Conservation (phyloP, 1,140 invertebrate genomes). For the Pseudomyrmex sp. region DNA sequence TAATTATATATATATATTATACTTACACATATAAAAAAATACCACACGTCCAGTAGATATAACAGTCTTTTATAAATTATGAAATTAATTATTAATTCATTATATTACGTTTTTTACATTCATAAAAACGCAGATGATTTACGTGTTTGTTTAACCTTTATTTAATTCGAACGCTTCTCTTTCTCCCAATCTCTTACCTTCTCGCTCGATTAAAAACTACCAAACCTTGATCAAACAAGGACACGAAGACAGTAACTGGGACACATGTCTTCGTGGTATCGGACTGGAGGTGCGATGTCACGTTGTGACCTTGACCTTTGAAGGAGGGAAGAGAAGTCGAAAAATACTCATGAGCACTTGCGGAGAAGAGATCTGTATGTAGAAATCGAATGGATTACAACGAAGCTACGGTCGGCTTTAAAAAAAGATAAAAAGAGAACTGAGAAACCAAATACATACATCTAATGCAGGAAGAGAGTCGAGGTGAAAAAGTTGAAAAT, state of each 20-base stretch:
- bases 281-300: slow-evolving; percentile 26
- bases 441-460: too few species aligned
- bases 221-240: slow-evolving; percentile 21
- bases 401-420: too few species aligned
- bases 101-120: not conserved
- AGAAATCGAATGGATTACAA: not conserved
- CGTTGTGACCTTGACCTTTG: slow-evolving; percentile 59
- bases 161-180: not conserved
- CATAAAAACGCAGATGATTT: not conserved
- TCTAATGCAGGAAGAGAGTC: too few species aligned
- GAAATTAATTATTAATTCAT: too few species aligned
- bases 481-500: too few species aligned
- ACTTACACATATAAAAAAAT: too few species aligned
- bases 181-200: not conserved
- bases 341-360: slow-evolving; percentile 31
- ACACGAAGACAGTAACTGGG: slow-evolving; percentile 29
- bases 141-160: not conserved
- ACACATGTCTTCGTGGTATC: slow-evolving; percentile 34
- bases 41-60: too few species aligned
- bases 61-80: too few species aligned
- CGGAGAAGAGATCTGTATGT: not conserved
- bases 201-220: not conserved
- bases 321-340: slow-evolving; percentile 28
- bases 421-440: too few species aligned
- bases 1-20: too few species aligned